A percentile compares a stretch with the other conserved stretches of the same genome.
Conservation (phyloP, 2,888 invertebrate species). For the Lithophane socia region DNA sequence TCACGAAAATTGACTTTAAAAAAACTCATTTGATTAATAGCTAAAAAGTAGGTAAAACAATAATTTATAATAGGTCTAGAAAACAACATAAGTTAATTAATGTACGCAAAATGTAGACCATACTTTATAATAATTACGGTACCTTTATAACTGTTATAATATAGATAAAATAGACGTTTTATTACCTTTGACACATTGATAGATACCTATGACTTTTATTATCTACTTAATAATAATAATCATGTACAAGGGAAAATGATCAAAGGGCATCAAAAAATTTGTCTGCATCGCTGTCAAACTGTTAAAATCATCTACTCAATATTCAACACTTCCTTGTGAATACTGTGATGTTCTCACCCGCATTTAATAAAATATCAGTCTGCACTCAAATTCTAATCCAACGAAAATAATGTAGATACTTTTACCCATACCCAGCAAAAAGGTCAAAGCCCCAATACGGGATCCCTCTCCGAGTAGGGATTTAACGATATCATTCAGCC, state of each 20-base stretch:
- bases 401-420: slow-evolving; percentile 31
- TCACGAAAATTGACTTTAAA: not conserved
- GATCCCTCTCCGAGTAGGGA: slow-evolving; percentile 18
- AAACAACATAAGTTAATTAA: not conserved
- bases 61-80: not conserved
- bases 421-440: slow-evolving; percentile 16
- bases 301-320: too few relatives aligned
- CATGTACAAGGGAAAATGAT: too few relatives aligned
- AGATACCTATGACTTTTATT: too few relatives aligned
- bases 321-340: too few relatives aligned
- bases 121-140: too few relatives aligned
- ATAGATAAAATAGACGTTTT: too few relatives aligned
- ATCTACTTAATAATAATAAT: too few relatives aligned
- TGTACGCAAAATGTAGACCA: too few relatives aligned
- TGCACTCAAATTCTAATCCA: slow-evolving; percentile 8
- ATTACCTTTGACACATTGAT: too few relatives aligned
- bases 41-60: not conserved
- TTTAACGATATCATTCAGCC: slow-evolving; percentile 56
- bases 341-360: not conserved
- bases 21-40: not conserved
- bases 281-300: too few relatives aligned
- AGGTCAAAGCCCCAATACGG: slow-evolving; percentile 25
- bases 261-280: too few relatives aligned
- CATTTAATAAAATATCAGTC: not conserved
- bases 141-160: too few relatives aligned